Evolutionary conservation across 2,797 vertebrate genomes (phyloP), one percentile per base, ranked within the genome.

Genomic region (Sebastes cheni): DNA sequence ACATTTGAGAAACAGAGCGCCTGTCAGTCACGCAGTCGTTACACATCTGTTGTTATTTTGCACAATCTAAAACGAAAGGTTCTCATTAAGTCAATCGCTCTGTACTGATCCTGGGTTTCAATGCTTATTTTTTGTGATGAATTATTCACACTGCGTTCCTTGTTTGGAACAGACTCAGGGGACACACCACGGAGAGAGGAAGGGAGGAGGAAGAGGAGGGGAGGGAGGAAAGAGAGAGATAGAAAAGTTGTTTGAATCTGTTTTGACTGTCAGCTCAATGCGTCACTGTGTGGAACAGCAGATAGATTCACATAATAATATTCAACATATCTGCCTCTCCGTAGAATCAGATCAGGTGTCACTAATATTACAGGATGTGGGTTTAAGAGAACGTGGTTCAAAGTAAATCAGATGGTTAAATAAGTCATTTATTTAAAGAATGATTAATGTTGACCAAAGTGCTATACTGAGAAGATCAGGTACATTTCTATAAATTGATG

Each of bases 61-160:
- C 50, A 52, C 61, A 42, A 14, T 75, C 71, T 72, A 79, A 86
- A 87, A 80, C 6, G 0, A 82, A 79, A 76, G 50, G 65, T 46
- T 55, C 70, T 88, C 72, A 83, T 92, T 87, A 80, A 81, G 75
- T 85, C 58, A 74, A 59, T 87, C 29, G 14, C 36, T 86, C 76
- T 55, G 36, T 55, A 23, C 36, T 80, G 69, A 52, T 85, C 66
- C 73, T 22, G 32, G 30, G 77, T 82, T 89, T 82, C 67, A 54
- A 20, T 64, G 76, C 66, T 87, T 83, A 86, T 82, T 83, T 83
- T 88, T 80, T 84, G 69, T 52, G 27, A 86, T 91, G 67, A 89
- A 88, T 92, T 83, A 90, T 91, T 90, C 79, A 90, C 79, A 76
- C 60, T 50, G 42, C 58, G 64, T 85, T 88, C 79, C 73, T 82